Percentiles rank a stretch among this genome's conserved stretches.
These are phyloP conservation scores for Drosophila elegans DNA, from an alignment of 1,140 invertebrate genomes.

Conservation along the genomic window DNA sequence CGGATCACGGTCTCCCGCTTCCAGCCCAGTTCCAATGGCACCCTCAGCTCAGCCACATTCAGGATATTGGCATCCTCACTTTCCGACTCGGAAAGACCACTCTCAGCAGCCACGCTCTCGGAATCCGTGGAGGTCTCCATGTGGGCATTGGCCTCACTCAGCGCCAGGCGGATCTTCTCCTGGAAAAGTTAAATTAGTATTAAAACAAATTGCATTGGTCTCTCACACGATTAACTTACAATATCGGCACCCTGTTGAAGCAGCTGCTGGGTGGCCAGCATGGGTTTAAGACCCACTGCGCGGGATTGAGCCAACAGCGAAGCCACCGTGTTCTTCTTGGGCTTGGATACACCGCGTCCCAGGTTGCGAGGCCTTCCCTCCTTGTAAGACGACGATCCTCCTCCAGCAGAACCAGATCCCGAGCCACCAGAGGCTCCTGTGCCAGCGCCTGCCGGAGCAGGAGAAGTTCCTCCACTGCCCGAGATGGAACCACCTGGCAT, in stretches of 20 bases:
- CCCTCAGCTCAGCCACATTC: constrained; percentile 88
- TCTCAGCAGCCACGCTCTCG: constrained; percentile 86
- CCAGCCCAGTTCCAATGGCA: constrained; percentile 94
- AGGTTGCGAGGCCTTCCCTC: constrained; percentile 92
- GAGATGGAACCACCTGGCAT: constrained; percentile 75
- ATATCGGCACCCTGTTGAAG: constrained; percentile 85
- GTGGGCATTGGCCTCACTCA: constrained; percentile 85
- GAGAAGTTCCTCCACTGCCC: constrained; percentile 62
- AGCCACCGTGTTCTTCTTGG: constrained; percentile 96
- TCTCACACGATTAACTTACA: constrained; percentile 51
- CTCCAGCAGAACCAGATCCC: constrained; percentile 40
- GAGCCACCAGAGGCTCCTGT: constrained; percentile 20
- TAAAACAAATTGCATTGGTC: too few relatives aligned
- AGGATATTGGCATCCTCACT: constrained; percentile 85
- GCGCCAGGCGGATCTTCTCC: constrained; percentile 86
- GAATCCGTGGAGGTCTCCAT: constrained; percentile 86
- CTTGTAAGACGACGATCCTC: constrained; percentile 85
- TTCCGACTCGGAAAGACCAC: constrained; percentile 84
- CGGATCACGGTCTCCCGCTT: constrained; percentile 94
- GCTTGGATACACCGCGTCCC: constrained; percentile 93
- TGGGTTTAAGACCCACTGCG: constrained; percentile 89
- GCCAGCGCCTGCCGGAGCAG: constrained; percentile 54
- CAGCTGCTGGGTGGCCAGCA: constrained; percentile 86
- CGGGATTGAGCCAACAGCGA: constrained; percentile 93
- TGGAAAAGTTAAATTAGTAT: constrained; percentile 28